Conservation (phyloP, 2,797 vertebrate species). For the Sphenopsis melanotis region DNA sequence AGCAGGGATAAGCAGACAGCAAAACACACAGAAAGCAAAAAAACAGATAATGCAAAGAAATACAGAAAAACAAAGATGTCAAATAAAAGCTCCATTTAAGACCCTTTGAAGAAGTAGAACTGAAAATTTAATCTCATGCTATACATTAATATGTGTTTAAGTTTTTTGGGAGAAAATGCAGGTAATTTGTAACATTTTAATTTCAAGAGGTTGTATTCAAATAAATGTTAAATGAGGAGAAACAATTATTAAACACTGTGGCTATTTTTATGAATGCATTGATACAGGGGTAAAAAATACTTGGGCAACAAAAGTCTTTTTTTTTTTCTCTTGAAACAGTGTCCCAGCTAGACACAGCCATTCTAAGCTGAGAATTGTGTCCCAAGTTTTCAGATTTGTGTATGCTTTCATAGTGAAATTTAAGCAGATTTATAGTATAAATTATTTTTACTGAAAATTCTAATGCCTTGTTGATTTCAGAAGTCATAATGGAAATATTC, state of each 20-base stretch:
- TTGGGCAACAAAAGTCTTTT: not conserved
- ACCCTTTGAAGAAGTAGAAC: not conserved
- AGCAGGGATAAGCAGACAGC: not conserved
- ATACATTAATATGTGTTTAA: not conserved
- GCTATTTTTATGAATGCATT: not conserved
- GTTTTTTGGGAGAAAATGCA: not conserved
- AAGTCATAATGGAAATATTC: slow-evolving; percentile 66
- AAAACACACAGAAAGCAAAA: not conserved
- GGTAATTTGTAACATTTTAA: not conserved
- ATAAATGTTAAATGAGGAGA: not conserved
- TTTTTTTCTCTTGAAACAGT: not conserved
- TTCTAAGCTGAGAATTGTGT: not conserved
- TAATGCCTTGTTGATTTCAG: slow-evolving; percentile 42
- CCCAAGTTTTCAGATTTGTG: not conserved
- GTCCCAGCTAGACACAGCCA: not conserved
- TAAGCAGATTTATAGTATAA: not conserved
- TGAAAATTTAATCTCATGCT: not conserved
- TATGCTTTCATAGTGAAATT: not conserved
- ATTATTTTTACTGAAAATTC: not conserved
- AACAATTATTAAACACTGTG: not conserved
- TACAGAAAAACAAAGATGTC: not conserved
- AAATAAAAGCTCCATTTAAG: not conserved
- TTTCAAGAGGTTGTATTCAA: not conserved
- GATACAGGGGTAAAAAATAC: not conserved
- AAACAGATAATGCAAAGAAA: not conserved